Evolutionary conservation across 2,113 vertebrate species (phyloP).

Genomic region (Callopanchax toddi): DNA sequence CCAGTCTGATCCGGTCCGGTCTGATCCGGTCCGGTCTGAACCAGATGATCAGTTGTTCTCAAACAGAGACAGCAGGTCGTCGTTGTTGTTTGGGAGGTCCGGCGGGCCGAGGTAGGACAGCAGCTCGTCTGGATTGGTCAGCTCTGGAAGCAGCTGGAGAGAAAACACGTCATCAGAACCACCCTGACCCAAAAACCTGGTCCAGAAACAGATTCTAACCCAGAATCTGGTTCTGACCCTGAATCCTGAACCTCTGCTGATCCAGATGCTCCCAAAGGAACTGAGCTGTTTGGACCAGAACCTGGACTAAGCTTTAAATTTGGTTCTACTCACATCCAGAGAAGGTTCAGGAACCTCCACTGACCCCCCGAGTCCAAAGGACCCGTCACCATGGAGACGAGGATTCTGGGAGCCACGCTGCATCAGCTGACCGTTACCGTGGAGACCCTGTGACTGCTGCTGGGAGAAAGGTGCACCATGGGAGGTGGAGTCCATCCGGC

Average conservation of each 20-base stretch:
- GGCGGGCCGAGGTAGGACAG: constrained; percentile 93
- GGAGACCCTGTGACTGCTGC: constrained; percentile 78
- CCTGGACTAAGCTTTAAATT: no score
- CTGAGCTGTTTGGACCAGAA: no score
- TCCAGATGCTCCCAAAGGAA: no score
- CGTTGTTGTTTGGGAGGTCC: constrained; percentile 88
- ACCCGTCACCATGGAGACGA: constrained; percentile 72
- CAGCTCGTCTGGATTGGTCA: constrained; percentile 92
- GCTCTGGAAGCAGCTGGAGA: constrained; percentile 88
- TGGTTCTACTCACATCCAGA: constrained; percentile 85
- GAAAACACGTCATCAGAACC: neutral
- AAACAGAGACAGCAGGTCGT: constrained; percentile 92
- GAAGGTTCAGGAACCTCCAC: constrained; percentile 85
- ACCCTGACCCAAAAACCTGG: neutral
- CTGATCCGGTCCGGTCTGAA: neutral
- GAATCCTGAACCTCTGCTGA: no score
- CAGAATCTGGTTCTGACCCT: no score
- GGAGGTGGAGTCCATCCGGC: constrained; percentile 81
- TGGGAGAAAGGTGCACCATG: constrained; percentile 78
- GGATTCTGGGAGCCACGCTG: constrained; percentile 81
- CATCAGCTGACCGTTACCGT: constrained; percentile 71
- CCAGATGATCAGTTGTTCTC: constrained; percentile 91
- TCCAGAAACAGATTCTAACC: neutral
- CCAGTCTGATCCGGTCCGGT: constrained; percentile 6
- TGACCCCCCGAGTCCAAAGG: constrained; percentile 78